phyloP scores from a whole-genome alignment of 2,797 vertebrate species.

The Sebastes taczanowskii region DNA sequence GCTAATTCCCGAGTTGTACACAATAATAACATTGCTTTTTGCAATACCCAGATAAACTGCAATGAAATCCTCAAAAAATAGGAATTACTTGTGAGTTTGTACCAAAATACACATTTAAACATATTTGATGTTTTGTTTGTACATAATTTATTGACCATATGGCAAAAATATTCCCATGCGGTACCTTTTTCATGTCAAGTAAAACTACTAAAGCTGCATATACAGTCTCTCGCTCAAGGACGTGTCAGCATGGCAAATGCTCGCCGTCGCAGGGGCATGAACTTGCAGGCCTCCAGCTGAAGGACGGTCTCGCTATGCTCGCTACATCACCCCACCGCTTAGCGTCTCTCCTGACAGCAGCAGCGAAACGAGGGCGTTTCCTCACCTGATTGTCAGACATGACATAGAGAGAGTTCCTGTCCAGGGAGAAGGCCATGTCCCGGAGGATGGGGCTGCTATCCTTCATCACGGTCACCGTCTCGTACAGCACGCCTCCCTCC shows the following conservation, averaged over 20 bases:
- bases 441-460: conserved; percentile 91
- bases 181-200: not conserved
- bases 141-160: not conserved
- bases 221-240: conserved; percentile 22
- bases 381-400: conserved; percentile 97
- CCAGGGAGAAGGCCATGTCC: conserved; percentile 96
- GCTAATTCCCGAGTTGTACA: not conserved
- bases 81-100: not conserved
- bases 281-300: conserved; percentile 20
- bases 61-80: conserved; percentile 7
- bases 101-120: not conserved
- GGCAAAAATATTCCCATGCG: not conserved
- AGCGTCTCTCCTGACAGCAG: conserved; percentile 39
- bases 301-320: conserved; percentile 2
- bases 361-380: conserved; percentile 31
- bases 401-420: conserved; percentile 92
- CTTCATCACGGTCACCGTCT: conserved; percentile 91
- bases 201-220: not conserved
- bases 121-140: not conserved
- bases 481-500: conserved; percentile 91
- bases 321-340: not conserved
- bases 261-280: conserved; percentile 8
- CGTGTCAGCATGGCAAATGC: not conserved
- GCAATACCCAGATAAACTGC: conserved; percentile 15
- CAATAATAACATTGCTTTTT: conserved; percentile 8